Evolutionary conservation across 2,113 vertebrate genomes (phyloP), one percentile per base, ranked within the genome.

Genomic region (Chamaetylas fuelleborni): DNA sequence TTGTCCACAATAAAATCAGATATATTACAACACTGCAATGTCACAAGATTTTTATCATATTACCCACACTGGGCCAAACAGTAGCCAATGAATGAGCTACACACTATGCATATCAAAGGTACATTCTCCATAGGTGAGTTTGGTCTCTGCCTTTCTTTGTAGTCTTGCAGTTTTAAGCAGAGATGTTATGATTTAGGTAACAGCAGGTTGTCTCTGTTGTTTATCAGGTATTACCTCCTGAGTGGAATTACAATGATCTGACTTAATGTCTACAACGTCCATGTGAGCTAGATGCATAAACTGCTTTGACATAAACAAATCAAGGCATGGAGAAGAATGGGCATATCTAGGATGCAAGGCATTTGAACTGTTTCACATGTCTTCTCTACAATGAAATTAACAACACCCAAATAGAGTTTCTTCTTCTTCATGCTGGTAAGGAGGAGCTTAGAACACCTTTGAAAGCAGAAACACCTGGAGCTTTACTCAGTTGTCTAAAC

Each of bases 111-210:
- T 83, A 88, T 83, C 62, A 86, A 82, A 94, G 11, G 57, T 17
- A 42, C 12, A 5, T 80, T 76, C 64, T 88, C 50, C 38, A 72
- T 8, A 65, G 66, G 62, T 92, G 22, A 26, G 16, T 80, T 96
- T 80, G n/a, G 22, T 76, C 23, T 93, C 38, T 81, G 53, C 14
- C 18, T 90, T 86, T 88, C 85, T 45, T 83, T 90, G 62, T 57
- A 79, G 51, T 88, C 64, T 66, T 66, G 36, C 29, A 81, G 36
- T 42, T 94, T 94, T 77, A 86, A 81, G 50, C 34, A 83, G n/a
- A 92, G 47, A 54, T 70, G 4, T 82, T 70, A 50, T 19, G 29
- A 77, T 83, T 62, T 62, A 93, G 20, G 48, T 53, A 93, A 77
- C 88, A 83, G 79, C 50, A 86, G 58, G 34, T 64, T 72, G 36